phyloP scores from a whole-genome alignment of 1,140 invertebrate genomes.

The Aricia agestis region DNA sequence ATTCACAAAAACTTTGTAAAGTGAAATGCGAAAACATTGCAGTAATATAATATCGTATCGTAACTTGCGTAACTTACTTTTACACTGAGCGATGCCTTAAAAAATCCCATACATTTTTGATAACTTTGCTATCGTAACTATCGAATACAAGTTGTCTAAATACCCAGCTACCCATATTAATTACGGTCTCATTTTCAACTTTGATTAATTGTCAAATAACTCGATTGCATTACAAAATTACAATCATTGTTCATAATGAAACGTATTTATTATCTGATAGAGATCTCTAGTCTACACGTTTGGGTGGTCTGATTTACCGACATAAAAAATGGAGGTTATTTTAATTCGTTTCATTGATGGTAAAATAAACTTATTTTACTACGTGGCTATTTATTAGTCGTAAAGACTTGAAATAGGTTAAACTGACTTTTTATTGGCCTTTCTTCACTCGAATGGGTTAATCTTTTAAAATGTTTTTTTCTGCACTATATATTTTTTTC shows the following conservation, averaged over 20 bases:
- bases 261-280: slow-evolving; percentile 1
- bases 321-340: not conserved
- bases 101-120: too few species aligned
- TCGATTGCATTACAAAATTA: not conserved
- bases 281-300: not conserved
- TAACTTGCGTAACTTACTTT: too few species aligned
- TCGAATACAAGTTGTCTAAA: too few species aligned
- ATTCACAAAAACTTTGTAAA: too few species aligned
- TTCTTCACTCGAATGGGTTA: not conserved
- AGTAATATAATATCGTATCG: too few species aligned
- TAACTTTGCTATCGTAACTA: too few species aligned
- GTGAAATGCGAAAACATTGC: too few species aligned
- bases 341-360: not conserved
- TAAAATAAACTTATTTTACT: slow-evolving; percentile 8
- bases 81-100: too few species aligned
- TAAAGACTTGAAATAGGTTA: slow-evolving; percentile 9
- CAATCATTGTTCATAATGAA: slow-evolving; percentile 6
- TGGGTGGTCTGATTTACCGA: slow-evolving; percentile 9
- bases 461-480: not conserved
- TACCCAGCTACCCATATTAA: too few species aligned
- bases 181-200: not conserved
- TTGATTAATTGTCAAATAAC: not conserved
- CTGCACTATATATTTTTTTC: not conserved
- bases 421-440: not conserved
- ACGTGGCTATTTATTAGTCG: not conserved